Conservation (phyloP, 2,113 vertebrate species). For the Ammodramus savannarum region DNA sequence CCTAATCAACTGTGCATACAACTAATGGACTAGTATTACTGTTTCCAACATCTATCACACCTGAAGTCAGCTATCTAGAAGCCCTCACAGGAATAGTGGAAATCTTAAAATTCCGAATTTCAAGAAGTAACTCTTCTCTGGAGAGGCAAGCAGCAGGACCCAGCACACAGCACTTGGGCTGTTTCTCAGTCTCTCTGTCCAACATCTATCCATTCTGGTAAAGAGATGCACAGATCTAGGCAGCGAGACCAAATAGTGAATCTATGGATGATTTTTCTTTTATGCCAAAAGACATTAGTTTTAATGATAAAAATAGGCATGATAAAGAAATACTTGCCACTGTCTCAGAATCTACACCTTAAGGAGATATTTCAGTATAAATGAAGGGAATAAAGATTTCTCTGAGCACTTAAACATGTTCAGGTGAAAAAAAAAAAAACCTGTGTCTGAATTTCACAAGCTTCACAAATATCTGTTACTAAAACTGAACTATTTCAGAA, state of each 20-base stretch:
- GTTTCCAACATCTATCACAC: background rate
- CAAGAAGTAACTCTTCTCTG: background rate
- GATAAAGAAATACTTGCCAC: background rate
- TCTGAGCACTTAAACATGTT: conserved; percentile 43
- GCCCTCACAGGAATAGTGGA: background rate
- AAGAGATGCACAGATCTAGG: background rate
- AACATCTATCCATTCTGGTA: accelerated
- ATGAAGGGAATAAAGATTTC: conserved; percentile 44
- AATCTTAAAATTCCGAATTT: background rate
- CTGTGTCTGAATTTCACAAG: conserved; percentile 12
- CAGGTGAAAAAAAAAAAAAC: conserved; percentile 1
- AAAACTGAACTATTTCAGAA: background rate
- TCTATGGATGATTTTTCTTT: background rate
- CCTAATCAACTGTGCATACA: background rate
- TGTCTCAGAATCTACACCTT: background rate
- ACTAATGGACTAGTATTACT: background rate
- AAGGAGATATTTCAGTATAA: conserved; percentile 38
- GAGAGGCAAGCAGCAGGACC: background rate
- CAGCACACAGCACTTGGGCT: background rate
- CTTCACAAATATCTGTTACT: background rate
- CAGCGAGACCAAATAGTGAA: accelerated
- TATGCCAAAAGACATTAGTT: background rate
- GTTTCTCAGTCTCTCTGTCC: background rate
- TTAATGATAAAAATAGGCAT: background rate
- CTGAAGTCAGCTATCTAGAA: background rate